Evolutionary conservation across 2,888 invertebrate genomes (phyloP).

Genomic region (Melieria picta): DNA sequence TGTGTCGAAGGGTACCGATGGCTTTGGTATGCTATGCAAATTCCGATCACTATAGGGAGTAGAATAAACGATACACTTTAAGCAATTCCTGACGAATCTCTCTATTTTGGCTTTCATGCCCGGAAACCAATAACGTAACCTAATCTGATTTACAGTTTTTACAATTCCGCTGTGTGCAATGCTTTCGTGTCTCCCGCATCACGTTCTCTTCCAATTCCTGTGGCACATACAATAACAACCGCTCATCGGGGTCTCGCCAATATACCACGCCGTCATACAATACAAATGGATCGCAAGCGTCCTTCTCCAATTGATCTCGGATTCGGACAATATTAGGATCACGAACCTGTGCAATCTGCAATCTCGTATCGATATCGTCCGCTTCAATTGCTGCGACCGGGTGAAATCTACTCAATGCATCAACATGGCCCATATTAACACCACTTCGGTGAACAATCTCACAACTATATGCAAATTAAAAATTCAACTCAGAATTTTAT

Average conservation of each 20-base stretch:
- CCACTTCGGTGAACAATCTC: conserved; percentile 26
- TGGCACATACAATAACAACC: conserved; percentile 24
- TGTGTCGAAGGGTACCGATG: conserved; percentile 6
- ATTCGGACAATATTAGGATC: conserved; percentile 10
- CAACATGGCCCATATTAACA: conserved; percentile 31
- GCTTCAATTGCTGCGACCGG: not conserved
- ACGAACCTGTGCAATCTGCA: conserved; percentile 11
- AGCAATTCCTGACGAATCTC: conserved; percentile 22
- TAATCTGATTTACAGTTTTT: conserved; percentile 5
- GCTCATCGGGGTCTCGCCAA: not conserved
- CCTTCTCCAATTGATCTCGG: conserved; percentile 10
- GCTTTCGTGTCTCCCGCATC: conserved; percentile 7
- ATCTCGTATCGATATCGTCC: conserved; percentile 18
- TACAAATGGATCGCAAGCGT: not conserved
- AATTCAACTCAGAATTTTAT: no score
- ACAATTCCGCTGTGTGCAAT: not conserved
- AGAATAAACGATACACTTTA: conserved; percentile 20
- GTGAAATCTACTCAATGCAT: conserved; percentile 30
- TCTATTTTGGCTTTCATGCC: conserved; percentile 11
- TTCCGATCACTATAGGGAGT: not conserved
- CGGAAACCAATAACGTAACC: conserved; percentile 30
- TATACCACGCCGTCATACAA: conserved; percentile 23
- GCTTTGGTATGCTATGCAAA: conserved; percentile 13
- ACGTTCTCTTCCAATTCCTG: conserved; percentile 27
- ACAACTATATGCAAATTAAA: conserved; percentile 15